phyloP scores from a whole-genome alignment of 2,888 invertebrate species.

The Xylota segnis region DNA sequence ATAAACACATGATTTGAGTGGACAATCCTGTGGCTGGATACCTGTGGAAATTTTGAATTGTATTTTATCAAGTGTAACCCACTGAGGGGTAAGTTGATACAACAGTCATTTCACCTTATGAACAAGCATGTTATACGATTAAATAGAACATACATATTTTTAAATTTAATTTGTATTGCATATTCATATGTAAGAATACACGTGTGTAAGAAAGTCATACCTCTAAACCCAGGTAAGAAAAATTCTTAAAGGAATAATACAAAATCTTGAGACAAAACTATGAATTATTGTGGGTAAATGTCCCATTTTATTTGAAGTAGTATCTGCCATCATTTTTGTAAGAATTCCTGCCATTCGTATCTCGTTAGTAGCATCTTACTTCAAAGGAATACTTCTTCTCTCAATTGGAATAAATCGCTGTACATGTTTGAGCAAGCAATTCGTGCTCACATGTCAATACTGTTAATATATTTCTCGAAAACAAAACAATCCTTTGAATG shows the following conservation, averaged over 20 bases:
- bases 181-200: too few species aligned
- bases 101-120: background rate
- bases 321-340: too few species aligned
- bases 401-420: background rate
- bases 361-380: background rate
- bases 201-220: too few species aligned
- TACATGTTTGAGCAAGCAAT: background rate
- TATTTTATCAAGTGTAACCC: background rate
- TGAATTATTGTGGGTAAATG: too few species aligned
- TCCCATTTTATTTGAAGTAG: too few species aligned
- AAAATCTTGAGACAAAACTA: too few species aligned
- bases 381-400: background rate
- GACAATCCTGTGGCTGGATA: constrained; percentile 39
- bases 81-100: background rate
- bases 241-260: too few species aligned
- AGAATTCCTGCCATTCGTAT: too few species aligned
- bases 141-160: too few species aligned
- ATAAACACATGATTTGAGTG: constrained; percentile 53
- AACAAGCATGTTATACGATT: background rate
- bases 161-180: too few species aligned
- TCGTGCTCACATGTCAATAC: constrained; percentile 6
- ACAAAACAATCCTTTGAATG: background rate
- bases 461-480: constrained; percentile 5
- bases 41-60: constrained; percentile 29
- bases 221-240: too few species aligned